Evolutionary conservation across 2,888 invertebrate genomes (phyloP).

Genomic region (Drosophila monieri): DNA sequence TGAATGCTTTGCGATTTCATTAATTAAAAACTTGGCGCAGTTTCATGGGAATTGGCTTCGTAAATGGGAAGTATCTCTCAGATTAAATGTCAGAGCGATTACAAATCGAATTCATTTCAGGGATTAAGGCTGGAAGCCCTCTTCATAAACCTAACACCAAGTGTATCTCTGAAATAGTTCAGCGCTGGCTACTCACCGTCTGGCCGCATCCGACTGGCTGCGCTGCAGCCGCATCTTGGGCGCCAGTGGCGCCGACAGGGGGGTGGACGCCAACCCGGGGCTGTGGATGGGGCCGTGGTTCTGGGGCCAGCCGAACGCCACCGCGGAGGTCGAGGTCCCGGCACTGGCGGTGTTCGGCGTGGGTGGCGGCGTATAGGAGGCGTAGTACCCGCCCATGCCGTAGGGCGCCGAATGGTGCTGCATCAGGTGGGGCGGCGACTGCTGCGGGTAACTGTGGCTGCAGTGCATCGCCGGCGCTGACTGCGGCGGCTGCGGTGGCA

Average conservation of each 20-base stretch:
- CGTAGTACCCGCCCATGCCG: conserved; percentile 56
- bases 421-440: conserved; percentile 67
- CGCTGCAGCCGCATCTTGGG: conserved; percentile 78
- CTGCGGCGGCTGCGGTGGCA: conserved; percentile 75
- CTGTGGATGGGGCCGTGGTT: conserved; percentile 39
- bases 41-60: conserved; percentile 49
- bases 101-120: background rate
- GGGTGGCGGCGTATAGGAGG: conserved; percentile 81
- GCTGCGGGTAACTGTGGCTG: conserved; percentile 72
- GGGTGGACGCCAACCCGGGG: conserved; percentile 58
- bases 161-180: conserved; percentile 3
- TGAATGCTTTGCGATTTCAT: conserved; percentile 29
- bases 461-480: conserved; percentile 81
- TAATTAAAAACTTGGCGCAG: conserved; percentile 30
- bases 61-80: background rate
- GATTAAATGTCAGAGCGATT: background rate
- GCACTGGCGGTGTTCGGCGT: conserved; percentile 78
- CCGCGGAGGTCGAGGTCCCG: conserved; percentile 49
- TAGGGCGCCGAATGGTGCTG: conserved; percentile 63
- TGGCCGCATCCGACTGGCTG: conserved; percentile 81
- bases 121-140: no score
- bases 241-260: conserved; percentile 60
- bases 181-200: conserved; percentile 79
- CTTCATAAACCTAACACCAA: no score
- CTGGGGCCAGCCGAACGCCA: conserved; percentile 44